Evolutionary conservation across 2,888 invertebrate species (phyloP).

Genomic region (Pocota personata): DNA sequence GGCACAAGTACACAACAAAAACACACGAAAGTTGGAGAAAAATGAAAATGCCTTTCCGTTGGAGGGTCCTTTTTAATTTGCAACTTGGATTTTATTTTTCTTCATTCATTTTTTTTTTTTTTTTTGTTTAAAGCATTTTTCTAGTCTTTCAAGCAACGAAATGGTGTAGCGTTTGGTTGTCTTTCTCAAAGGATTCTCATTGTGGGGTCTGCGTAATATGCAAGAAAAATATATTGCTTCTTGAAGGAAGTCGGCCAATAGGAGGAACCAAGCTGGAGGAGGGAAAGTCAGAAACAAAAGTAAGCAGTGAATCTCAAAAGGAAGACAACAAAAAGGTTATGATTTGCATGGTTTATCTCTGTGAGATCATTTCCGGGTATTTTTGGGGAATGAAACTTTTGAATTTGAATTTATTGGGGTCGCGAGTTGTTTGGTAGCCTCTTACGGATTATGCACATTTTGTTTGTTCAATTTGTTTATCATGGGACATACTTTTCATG

Average conservation of each 20-base stretch:
- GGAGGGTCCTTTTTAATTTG: slow-evolving; percentile 47
- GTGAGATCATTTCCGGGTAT: not conserved
- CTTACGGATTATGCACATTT: not conserved
- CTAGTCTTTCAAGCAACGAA: not conserved
- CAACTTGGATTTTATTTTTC: slow-evolving; percentile 17
- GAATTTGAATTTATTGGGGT: slow-evolving; percentile 11
- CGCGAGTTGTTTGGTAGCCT: not conserved
- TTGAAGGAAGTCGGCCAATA: not conserved
- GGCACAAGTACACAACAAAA: slow-evolving; percentile 9
- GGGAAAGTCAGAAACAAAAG: not conserved
- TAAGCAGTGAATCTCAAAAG: not conserved
- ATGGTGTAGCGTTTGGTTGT: not conserved
- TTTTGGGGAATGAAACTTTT: not conserved
- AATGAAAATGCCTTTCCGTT: not conserved
- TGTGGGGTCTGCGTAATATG: not conserved
- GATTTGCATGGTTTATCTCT: slow-evolving; percentile 26
- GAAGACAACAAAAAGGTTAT: not conserved
- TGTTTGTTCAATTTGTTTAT: not conserved
- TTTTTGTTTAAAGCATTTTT: slow-evolving; percentile 3
- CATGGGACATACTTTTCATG: not conserved
- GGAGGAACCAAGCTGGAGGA: not conserved
- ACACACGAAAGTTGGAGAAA: slow-evolving; percentile 15
- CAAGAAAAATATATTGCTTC: not conserved
- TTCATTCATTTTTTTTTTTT: not conserved
- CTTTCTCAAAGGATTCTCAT: not conserved